Conservation (phyloP, 2,113 vertebrate species). For the Ceyx melanurus region DNA sequence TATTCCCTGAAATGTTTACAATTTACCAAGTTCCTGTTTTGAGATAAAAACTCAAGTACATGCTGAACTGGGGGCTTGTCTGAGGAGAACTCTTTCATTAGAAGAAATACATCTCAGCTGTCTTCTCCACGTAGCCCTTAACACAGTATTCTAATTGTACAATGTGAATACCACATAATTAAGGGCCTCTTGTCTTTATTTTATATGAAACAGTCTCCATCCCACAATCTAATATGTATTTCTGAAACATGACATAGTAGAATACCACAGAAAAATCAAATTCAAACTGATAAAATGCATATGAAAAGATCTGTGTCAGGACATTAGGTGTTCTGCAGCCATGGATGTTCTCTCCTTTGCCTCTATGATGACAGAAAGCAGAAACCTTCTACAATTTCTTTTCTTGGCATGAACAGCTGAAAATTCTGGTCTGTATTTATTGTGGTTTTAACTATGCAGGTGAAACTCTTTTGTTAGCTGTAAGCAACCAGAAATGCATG, state of each 20-base stretch:
- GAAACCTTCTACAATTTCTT: not conserved
- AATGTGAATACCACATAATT: not conserved
- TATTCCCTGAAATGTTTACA: not conserved
- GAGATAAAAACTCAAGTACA: not conserved
- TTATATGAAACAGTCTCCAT: not conserved
- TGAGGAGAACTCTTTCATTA: not conserved
- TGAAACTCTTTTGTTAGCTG: not conserved
- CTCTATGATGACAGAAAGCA: not conserved
- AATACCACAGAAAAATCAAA: not conserved
- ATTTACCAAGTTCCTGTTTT: not conserved
- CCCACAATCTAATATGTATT: not conserved
- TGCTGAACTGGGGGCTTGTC: not conserved
- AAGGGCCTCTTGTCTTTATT: not conserved
- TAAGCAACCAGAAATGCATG: not conserved
- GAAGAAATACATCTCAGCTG: not conserved
- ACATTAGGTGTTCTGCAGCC: not conserved
- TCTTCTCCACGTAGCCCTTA: not conserved
- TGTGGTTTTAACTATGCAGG: not conserved
- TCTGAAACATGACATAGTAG: not conserved
- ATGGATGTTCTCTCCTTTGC: not conserved
- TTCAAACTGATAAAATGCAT: not conserved
- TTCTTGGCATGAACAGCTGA: not conserved
- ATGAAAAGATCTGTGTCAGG: not conserved
- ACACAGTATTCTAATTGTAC: not conserved
- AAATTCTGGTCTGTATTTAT: not conserved